Evolutionary conservation across 2,113 vertebrate species (phyloP).

Genomic region (Ceyx cyanopectus): DNA sequence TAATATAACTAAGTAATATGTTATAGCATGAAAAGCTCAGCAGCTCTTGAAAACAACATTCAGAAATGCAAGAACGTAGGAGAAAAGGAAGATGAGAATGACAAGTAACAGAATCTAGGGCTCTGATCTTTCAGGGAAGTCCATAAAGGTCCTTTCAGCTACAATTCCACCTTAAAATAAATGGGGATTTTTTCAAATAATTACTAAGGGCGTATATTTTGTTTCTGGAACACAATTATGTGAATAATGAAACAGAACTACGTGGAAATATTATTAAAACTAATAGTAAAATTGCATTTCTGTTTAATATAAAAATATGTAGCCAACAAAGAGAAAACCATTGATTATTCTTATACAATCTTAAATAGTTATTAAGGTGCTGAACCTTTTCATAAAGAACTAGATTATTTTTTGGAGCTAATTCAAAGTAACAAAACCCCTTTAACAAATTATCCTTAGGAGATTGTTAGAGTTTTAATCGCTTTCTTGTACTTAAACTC

Average conservation of each 20-base stretch:
- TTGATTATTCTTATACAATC: slow-evolving; percentile 38
- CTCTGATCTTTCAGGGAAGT: not conserved
- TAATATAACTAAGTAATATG: not conserved
- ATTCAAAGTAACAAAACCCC: slow-evolving; percentile 69
- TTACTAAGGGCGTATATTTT: not conserved
- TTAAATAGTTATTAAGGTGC: slow-evolving; percentile 56
- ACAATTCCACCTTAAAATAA: not conserved
- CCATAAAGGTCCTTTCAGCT: not conserved
- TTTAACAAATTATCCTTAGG: slow-evolving; percentile 75
- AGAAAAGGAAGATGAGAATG: not conserved
- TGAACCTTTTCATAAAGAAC: slow-evolving; percentile 62
- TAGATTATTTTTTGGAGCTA: slow-evolving; percentile 72
- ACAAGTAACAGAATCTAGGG: not conserved
- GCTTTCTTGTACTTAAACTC: slow-evolving; percentile 76
- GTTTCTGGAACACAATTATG: not conserved
- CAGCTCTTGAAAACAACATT: not conserved
- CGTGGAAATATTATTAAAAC: slow-evolving; percentile 19
- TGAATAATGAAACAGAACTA: slow-evolving; percentile 27
- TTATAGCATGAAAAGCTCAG: not conserved
- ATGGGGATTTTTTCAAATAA: not conserved
- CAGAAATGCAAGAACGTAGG: not conserved
- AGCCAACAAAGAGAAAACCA: slow-evolving; percentile 26
- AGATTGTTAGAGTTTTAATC: slow-evolving; percentile 78
- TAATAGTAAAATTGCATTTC: not conserved
- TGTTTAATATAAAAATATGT: slow-evolving; percentile 28